Evolutionary conservation across 2,113 vertebrate species (phyloP).

Genomic region (Sylvia atricapilla): DNA sequence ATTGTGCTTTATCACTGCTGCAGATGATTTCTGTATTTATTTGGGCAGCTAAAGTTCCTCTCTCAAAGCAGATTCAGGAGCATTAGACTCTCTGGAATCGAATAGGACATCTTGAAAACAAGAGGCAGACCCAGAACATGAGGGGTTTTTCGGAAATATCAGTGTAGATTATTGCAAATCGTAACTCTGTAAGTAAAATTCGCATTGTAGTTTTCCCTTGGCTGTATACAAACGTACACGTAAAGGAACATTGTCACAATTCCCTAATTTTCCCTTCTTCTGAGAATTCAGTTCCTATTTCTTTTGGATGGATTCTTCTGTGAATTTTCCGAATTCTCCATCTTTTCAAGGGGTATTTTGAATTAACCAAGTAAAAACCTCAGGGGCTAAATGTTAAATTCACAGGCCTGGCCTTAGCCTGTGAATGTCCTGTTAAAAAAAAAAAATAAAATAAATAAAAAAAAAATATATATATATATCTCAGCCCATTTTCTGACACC

Average conservation of each 20-base stretch:
- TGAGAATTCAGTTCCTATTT: background rate
- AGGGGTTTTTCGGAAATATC: background rate
- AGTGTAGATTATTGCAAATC: background rate
- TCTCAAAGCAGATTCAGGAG: background rate
- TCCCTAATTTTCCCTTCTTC: background rate
- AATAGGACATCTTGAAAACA: background rate
- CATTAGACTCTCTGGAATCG: background rate
- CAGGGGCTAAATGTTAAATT: background rate
- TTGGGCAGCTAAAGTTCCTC: background rate
- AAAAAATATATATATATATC: too few species aligned
- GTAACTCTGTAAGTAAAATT: background rate
- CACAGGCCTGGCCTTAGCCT: background rate
- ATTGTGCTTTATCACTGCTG: background rate
- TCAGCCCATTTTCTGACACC: background rate
- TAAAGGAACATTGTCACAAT: background rate
- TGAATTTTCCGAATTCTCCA: background rate
- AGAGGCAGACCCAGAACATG: background rate
- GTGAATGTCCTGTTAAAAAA: background rate
- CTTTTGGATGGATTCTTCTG: background rate
- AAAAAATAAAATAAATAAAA: too few species aligned
- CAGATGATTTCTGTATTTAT: background rate
- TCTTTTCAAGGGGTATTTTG: background rate
- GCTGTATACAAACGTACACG: background rate
- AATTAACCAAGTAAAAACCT: background rate
- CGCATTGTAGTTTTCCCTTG: background rate